These are phyloP conservation scores for Syngnathoides biaculeatus DNA, from an alignment of 2,113 vertebrate species.

Conservation along the genomic window DNA sequence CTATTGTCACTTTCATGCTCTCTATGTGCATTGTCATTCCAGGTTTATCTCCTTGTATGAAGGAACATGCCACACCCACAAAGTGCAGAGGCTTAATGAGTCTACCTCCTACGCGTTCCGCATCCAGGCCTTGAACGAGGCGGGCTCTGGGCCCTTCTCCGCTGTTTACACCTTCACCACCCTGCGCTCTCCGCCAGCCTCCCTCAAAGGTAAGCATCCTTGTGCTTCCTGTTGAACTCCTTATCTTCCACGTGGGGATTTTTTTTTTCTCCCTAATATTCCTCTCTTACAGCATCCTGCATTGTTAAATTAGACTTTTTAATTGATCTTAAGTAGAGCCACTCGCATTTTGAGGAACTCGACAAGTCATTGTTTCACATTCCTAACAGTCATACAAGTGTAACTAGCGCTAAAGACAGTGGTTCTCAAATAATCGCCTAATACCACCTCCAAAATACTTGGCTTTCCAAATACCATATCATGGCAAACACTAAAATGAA, in stretches of 20 bases:
- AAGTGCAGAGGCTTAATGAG: conserved; percentile 97
- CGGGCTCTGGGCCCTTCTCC: conserved; percentile 93
- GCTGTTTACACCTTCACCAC: conserved; percentile 92
- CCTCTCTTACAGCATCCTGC: neutral
- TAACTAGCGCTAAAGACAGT: no score
- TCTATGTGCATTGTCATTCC: conserved; percentile 45
- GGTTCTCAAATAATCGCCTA: no score
- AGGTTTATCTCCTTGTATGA: conserved; percentile 93
- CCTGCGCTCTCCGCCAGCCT: conserved; percentile 88
- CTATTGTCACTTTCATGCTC: conserved; percentile 21
- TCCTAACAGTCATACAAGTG: no score
- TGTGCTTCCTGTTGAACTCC: neutral
- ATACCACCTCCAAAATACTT: no score
- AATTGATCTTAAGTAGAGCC: neutral
- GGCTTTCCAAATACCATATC: no score
- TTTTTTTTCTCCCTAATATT: no score
- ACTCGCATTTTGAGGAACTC: no score
- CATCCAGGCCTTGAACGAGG: conserved; percentile 98
- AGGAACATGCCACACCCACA: conserved; percentile 98
- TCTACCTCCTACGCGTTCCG: conserved; percentile 93
- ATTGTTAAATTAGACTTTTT: neutral
- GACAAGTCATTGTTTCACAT: no score
- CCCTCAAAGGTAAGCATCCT: conserved; percentile 83
- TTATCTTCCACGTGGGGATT: neutral
- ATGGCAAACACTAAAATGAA: no score